Percentiles rank a stretch among this genome's conserved stretches.
phyloP scores from a whole-genome alignment of 2,888 invertebrate species.

The Dynastes grantii region DNA sequence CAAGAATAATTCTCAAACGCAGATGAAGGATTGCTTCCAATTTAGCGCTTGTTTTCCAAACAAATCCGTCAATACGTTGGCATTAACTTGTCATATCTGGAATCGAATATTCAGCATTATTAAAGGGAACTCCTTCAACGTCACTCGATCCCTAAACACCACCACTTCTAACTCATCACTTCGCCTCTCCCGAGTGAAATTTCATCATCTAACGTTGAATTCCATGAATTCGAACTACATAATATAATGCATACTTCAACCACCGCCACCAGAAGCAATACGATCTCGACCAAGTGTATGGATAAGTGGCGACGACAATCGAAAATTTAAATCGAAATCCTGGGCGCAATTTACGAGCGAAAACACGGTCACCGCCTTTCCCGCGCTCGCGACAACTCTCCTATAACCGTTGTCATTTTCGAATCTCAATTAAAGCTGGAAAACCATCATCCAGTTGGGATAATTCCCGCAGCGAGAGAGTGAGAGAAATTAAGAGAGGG shows the following conservation, averaged over 20 bases:
- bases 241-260: not conserved
- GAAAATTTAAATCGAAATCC: conserved; percentile 23
- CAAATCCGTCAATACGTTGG: not conserved
- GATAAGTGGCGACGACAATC: conserved; percentile 17
- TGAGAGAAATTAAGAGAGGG: not conserved
- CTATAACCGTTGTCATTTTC: conserved; percentile 3
- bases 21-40: no score
- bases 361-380: not conserved
- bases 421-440: conserved; percentile 19
- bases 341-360: conserved; percentile 2
- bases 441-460: not conserved
- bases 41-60: not conserved
- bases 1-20: no score
- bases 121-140: no score
- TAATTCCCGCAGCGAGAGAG: not conserved
- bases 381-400: not conserved
- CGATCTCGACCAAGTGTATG: not conserved
- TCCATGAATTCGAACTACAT: not conserved
- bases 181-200: no score
- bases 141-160: no score
- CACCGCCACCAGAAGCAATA: not conserved
- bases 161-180: no score
- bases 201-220: not conserved
- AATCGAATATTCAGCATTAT: no score
- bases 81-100: no score